Evolutionary conservation across 1,140 invertebrate species (phyloP), one percentile per base, ranked within the genome.

Genomic region (Sinonovacula constricta): DNA sequence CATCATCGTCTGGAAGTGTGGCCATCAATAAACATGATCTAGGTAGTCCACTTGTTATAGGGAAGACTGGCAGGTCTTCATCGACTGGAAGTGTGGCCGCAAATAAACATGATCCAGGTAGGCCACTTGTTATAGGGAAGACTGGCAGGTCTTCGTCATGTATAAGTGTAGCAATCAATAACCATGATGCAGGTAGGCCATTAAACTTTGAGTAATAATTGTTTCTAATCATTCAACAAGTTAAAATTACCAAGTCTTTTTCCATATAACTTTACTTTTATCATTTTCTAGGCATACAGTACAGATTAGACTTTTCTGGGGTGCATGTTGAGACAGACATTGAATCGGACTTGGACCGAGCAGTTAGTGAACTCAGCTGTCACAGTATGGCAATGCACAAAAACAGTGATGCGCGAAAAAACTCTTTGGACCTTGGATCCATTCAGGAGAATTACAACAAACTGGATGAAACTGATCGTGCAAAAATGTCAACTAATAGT

Each of bases 301-400:
- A 87, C 69, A 74, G 87, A 57, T 71, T 89, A 26, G 88, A 89
- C 49, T 89, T 88, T 70, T 85, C 86, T 24, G 83, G 83, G 59
- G 71, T 87, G 31, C 81, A 86, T 54, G 82, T 89, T 22, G 84
- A 87, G 53, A 87, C 85, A 39, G 85, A 88, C 80, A 18, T 36
- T 18, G 72, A 76, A 4, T 76, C 62, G 7, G 53, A 54, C 7
- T 7, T 45, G 7, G 39, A 45, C 39, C 7, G 18, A 7, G 18
- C 39, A 45, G n/a, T n/a, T n/a, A n/a, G n/a, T n/a, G n/a, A n/a
- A n/a, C n/a, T n/a, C n/a, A 10, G 7, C 18, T 18, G 39, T 45
- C 7, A 10, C 18, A 45, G 18, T 45, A 45, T 45, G 39, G 39
- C 39, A 45, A 45, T 28, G 33, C 18, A 3, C 15, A 60, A 60